Evolutionary conservation across 2,113 vertebrate species (phyloP).

Genomic region (Rallus limicola): DNA sequence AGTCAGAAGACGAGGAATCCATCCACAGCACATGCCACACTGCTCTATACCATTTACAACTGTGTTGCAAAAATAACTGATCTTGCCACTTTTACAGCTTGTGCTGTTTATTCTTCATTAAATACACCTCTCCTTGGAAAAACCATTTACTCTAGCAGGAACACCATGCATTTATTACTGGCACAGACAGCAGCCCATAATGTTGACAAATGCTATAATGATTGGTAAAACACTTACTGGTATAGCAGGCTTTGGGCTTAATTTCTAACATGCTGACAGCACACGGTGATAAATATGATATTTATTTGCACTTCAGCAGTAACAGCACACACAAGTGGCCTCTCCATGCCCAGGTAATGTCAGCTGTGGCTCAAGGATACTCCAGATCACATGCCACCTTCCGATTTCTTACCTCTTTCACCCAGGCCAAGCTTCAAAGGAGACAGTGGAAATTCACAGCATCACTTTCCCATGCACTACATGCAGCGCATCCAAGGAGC

Average conservation of each 20-base stretch:
- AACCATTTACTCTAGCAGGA: constrained; percentile 10
- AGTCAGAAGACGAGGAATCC: rapidly evolving
- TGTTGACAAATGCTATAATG: constrained; percentile 51
- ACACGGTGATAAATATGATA: not conserved
- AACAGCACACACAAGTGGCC: not conserved
- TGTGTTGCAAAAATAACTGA: not conserved
- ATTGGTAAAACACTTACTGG: constrained; percentile 57
- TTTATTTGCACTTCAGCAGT: constrained; percentile 15
- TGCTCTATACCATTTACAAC: not conserved
- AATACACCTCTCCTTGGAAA: constrained; percentile 43
- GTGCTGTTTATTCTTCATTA: constrained; percentile 23
- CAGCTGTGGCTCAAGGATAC: not conserved
- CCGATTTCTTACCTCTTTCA: not conserved
- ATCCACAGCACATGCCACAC: rapidly evolving
- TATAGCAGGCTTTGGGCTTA: constrained; percentile 8
- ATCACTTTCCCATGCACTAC: rapidly evolving
- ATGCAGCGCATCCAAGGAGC: not conserved
- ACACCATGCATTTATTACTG: not conserved
- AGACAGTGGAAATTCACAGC: not conserved
- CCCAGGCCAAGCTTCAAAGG: not conserved
- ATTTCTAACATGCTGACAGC: constrained; percentile 34
- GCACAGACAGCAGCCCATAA: constrained; percentile 48
- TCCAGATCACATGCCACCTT: not conserved
- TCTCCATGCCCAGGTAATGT: not conserved
- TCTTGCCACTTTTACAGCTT: not conserved